A percentile compares a stretch with the other conserved stretches of the same genome.
phyloP scores from a whole-genome alignment of 1,140 invertebrate species.

The Sitophilus oryzae region DNA sequence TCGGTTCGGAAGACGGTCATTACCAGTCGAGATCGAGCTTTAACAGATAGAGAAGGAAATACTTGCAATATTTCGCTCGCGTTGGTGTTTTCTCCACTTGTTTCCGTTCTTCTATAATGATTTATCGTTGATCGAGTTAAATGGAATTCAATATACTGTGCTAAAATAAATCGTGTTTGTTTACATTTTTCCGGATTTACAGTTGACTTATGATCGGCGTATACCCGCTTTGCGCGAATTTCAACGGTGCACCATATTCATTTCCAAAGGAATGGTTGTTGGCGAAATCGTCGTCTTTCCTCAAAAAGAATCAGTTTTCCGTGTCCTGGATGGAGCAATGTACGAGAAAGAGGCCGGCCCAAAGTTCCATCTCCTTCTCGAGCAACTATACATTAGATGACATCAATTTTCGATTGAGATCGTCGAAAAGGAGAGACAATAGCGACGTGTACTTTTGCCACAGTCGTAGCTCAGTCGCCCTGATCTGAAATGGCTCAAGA shows the following conservation, averaged over 20 bases:
- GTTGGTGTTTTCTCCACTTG: background rate
- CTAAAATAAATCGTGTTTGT: slow-evolving; percentile 8
- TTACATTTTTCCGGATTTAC: background rate
- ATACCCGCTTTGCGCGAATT: background rate
- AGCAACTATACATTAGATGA: slow-evolving; percentile 36
- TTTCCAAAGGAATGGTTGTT: slow-evolving; percentile 34
- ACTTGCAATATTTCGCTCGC: too few species aligned
- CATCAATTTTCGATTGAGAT: slow-evolving; percentile 32
- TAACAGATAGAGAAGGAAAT: too few species aligned
- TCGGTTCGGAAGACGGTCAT: background rate
- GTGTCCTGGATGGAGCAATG: slow-evolving; percentile 11
- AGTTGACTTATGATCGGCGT: slow-evolving; percentile 23
- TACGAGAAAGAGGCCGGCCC: background rate
- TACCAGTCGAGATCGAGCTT: background rate
- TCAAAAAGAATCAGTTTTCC: slow-evolving; percentile 2
- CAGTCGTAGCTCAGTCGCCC: slow-evolving; percentile 35
- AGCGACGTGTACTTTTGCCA: slow-evolving; percentile 33
- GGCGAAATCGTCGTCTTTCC: background rate
- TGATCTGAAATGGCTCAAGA: slow-evolving; percentile 32
- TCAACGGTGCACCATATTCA: background rate
- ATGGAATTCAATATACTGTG: slow-evolving; percentile 25
- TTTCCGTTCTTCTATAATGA: slow-evolving; percentile 20
- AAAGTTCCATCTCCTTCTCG: slow-evolving; percentile 8
- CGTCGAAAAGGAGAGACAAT: slow-evolving; percentile 33
- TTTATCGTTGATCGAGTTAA: slow-evolving; percentile 28